Percentiles rank a stretch among this genome's conserved stretches.
Conservation (phyloP, 2,888 invertebrate species). For the Dicyrtoma fusca region DNA sequence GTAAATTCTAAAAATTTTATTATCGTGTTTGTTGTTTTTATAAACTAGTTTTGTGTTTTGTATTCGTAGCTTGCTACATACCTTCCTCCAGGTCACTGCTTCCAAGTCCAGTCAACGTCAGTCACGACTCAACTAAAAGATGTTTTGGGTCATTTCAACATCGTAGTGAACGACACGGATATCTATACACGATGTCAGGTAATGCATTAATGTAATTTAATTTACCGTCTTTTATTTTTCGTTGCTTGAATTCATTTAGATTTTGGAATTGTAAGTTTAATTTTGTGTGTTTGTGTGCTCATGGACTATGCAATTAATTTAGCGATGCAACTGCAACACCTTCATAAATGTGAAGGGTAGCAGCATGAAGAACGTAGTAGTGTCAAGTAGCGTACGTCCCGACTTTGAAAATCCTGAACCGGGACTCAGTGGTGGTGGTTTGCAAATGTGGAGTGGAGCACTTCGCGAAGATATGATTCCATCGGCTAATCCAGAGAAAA, state of each 20-base stretch:
- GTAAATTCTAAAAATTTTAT: background rate
- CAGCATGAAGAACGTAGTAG: constrained; percentile 22
- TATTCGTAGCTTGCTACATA: constrained; percentile 57
- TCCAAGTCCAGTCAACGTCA: constrained; percentile 65
- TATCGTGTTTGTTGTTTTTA: background rate
- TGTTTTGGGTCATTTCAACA: constrained; percentile 69
- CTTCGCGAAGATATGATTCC: constrained; percentile 27
- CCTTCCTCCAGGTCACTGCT: constrained; percentile 65
- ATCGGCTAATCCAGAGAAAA: background rate
- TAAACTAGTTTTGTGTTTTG: too few species aligned
- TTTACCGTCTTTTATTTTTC: too few species aligned
- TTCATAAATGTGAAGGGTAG: constrained; percentile 23
- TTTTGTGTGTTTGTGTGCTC: too few species aligned
- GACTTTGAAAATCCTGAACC: background rate
- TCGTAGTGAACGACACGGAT: constrained; percentile 68
- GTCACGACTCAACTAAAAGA: constrained; percentile 69
- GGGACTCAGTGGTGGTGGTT: background rate
- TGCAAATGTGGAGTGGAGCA: background rate
- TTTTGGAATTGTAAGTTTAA: background rate
- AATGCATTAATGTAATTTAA: too few species aligned
- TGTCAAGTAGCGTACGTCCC: background rate
- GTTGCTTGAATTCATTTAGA: background rate
- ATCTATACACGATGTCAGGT: constrained; percentile 75
- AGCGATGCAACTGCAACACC: constrained; percentile 31
- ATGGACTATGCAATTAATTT: background rate